Evolutionary conservation across 2,113 vertebrate genomes (phyloP).

Genomic region (Cryptotis parvus): DNA sequence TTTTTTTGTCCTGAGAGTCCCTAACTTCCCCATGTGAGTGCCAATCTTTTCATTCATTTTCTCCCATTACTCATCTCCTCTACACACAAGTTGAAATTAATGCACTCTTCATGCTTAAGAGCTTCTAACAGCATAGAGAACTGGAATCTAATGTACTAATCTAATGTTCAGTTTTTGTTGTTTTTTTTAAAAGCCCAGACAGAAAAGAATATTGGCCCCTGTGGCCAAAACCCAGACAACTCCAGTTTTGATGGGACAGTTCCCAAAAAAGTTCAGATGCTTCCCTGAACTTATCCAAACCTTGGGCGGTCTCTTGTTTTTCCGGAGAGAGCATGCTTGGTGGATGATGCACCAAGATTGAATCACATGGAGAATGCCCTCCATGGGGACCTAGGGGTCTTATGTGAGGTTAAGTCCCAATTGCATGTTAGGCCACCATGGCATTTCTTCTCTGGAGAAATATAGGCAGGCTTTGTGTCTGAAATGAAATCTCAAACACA

Average conservation of each 20-base stretch:
- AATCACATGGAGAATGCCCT: conserved; percentile 78
- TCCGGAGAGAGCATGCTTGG: conserved; percentile 80
- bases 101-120: conserved; percentile 59
- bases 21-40: neutral
- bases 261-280: conserved; percentile 82
- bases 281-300: conserved; percentile 78
- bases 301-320: conserved; percentile 82
- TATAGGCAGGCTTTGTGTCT: conserved; percentile 1
- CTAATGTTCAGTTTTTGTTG: conserved; percentile 74
- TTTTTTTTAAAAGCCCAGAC: conserved; percentile 79
- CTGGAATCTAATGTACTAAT: conserved; percentile 69
- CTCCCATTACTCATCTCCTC: conserved; percentile 68
- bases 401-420: conserved; percentile 67
- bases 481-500: conserved; percentile 60
- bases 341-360: conserved; percentile 76
- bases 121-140: conserved; percentile 61
- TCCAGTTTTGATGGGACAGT: conserved; percentile 84
- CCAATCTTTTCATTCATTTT: conserved; percentile 63
- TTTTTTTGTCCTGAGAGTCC: conserved; percentile 51
- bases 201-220: conserved; percentile 82
- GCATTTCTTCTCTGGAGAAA: conserved; percentile 55
- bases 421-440: conserved; percentile 10
- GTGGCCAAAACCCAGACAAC: conserved; percentile 80
- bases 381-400: conserved; percentile 64
- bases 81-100: conserved; percentile 64